Evolutionary conservation across 2,888 invertebrate genomes (phyloP).

Genomic region (Disparrhopalites patrizii): DNA sequence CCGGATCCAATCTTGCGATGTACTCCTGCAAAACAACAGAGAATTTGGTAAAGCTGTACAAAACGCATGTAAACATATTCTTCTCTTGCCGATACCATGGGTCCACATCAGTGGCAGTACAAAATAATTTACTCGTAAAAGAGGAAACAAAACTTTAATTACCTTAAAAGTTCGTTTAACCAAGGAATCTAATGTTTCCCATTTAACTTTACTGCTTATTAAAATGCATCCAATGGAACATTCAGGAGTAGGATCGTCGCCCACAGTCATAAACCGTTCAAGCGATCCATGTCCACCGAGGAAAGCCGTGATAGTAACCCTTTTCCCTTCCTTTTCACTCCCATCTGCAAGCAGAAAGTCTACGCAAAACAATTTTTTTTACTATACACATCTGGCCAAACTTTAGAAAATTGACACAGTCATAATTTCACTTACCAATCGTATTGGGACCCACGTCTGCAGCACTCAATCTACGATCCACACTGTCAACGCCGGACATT

Average conservation of each 20-base stretch:
- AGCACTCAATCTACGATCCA: constrained; percentile 55
- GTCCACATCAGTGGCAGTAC: no score
- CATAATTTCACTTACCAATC: constrained; percentile 7
- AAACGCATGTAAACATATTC: no score
- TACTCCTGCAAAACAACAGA: constrained; percentile 74
- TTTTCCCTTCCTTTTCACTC: constrained; percentile 71
- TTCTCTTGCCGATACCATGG: no score
- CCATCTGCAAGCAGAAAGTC: constrained; percentile 46
- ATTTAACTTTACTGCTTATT: constrained; percentile 87
- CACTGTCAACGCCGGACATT: constrained; percentile 48
- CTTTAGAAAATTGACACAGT: background rate
- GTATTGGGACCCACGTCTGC: constrained; percentile 46
- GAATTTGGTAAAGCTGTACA: no score
- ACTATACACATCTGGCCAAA: no score
- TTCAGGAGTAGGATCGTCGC: constrained; percentile 65
- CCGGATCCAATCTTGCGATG: constrained; percentile 85
- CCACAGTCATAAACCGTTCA: constrained; percentile 63
- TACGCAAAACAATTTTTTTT: constrained; percentile 29
- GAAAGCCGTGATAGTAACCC: constrained; percentile 81
- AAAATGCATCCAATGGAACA: constrained; percentile 83
- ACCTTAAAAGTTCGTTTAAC: constrained; percentile 84
- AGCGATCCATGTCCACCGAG: constrained; percentile 78
- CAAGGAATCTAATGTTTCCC: constrained; percentile 90
- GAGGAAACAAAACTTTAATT: constrained; percentile 42
- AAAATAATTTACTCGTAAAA: no score